phyloP scores from a whole-genome alignment of 2,113 vertebrate species.

The Haliaeetus leucogaster region DNA sequence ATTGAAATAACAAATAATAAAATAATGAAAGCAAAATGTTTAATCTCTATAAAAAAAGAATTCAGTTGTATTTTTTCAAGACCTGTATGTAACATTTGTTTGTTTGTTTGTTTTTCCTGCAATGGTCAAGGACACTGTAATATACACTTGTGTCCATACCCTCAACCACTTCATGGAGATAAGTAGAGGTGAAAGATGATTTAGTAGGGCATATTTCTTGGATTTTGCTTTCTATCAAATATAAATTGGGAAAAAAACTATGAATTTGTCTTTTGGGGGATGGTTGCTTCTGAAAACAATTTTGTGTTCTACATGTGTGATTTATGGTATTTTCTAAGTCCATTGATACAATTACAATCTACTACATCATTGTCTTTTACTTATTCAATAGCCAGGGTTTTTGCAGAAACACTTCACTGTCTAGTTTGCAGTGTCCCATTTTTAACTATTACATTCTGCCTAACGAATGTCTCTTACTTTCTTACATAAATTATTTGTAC shows the following conservation, averaged over 20 bases:
- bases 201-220: background rate
- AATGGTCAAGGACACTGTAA: background rate
- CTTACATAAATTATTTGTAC: background rate
- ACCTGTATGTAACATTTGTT: background rate
- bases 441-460: background rate
- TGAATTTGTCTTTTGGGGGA: background rate
- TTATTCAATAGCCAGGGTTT: background rate
- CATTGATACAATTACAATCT: background rate
- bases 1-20: background rate
- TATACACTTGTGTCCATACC: background rate
- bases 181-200: background rate
- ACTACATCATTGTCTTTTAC: background rate
- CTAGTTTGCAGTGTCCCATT: background rate
- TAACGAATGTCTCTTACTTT: background rate
- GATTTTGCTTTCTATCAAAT: background rate
- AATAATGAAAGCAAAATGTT: background rate
- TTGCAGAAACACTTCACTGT: background rate
- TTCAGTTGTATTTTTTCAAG: background rate
- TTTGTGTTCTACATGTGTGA: background rate
- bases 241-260: background rate
- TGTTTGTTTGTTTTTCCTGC: accelerated
- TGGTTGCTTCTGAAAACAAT: background rate
- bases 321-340: background rate
- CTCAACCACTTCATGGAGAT: background rate
- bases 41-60: background rate